These are phyloP conservation scores for Drosophila parvula DNA, from an alignment of 1,140 invertebrate genomes.

Conservation along the genomic window DNA sequence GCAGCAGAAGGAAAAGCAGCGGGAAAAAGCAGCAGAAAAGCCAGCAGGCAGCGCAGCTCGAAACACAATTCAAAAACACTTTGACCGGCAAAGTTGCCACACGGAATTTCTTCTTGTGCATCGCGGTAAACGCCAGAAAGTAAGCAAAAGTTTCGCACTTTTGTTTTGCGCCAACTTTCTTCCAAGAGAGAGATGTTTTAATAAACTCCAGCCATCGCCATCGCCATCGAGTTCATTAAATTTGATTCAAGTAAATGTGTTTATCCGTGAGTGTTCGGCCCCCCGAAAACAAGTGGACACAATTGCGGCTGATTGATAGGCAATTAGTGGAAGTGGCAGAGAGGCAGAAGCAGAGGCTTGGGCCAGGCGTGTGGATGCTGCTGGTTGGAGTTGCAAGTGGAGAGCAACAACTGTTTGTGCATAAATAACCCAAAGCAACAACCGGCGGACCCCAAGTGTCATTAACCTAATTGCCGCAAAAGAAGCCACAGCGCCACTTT, in stretches of 20 bases:
- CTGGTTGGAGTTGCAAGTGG: conserved; percentile 26
- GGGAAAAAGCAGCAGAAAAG: conserved; percentile 14
- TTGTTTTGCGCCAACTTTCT: conserved; percentile 64
- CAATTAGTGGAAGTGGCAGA: conserved; percentile 70
- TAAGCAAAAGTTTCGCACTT: conserved; percentile 59
- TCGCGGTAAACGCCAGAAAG: conserved; percentile 47
- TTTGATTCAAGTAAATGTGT: conserved; percentile 72
- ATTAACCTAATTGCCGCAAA: conserved; percentile 78
- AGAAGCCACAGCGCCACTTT: conserved; percentile 44
- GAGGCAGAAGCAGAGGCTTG: conserved; percentile 11
- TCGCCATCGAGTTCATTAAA: conserved; percentile 71
- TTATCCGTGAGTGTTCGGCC: conserved; percentile 22
- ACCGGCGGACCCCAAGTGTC: conserved; percentile 66
- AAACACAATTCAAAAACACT: conserved; percentile 83
- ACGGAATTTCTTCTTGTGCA: conserved; percentile 80
- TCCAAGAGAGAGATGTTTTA: conserved; percentile 61
- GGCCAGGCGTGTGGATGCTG: conserved; percentile 17
- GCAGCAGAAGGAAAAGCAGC: conserved; percentile 21
- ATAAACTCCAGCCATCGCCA: conserved; percentile 63
- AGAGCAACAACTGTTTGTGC: conserved; percentile 62
- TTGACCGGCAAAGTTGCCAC: conserved; percentile 82
- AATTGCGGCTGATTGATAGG: conserved; percentile 70
- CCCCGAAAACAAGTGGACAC: conserved; percentile 48
- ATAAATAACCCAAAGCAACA: conserved; percentile 65
- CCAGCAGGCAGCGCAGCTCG: conserved; percentile 58